Base-by-base conservation (phyloP, 1,140 invertebrate species). In the Trichomalopsis sarcophagae region DNA sequence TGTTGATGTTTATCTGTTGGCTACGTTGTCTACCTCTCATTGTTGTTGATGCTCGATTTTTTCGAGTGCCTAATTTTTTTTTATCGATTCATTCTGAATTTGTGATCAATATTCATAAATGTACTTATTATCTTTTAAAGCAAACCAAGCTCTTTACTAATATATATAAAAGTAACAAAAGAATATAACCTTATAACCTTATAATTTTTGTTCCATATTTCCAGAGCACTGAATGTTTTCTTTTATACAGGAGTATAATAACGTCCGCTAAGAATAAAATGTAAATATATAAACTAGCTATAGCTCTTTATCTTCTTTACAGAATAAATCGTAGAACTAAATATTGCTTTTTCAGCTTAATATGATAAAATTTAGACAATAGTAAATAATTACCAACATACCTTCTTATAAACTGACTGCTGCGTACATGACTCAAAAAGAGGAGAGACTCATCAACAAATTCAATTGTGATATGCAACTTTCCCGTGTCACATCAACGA, bases 381-480 rank as follows among this genome's bases (percentile, higher is more conserved):
- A 62, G 17, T 62, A 5, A 62, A 62, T 62, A 4, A 62, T n/a
- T 17, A 62, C 14, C 17, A 21, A 21, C 14, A 55, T 55, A 55
- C 5, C 13, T 5, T 55, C 2, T 27, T 11, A 82, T 27, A 36
- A 36, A 36, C 33, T 36, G 33, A 36, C 33, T 36, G 33, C 33
- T 36, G 33, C 33, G 0, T 36, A 30, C 33, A 84, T 84, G 69
- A 40, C 23, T 73, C 27, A 66, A 50, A 78, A 75, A 62, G 81
- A 82, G 40, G 80, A 81, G 21, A 30, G 30, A 33, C 11, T 75
- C 2, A 40, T 75, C 23, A 23, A 74, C 9, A 82, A 75, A 66
- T 62, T 79, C 33, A 79, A 79, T 66, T 33, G 50, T 79, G 77
- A 79, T 40, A 62, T 79, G 50, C 77, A 79, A 62, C 55, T 79